phyloP scores from a whole-genome alignment of 2,797 vertebrate species.

The Parauchenoglanis punctatus region DNA sequence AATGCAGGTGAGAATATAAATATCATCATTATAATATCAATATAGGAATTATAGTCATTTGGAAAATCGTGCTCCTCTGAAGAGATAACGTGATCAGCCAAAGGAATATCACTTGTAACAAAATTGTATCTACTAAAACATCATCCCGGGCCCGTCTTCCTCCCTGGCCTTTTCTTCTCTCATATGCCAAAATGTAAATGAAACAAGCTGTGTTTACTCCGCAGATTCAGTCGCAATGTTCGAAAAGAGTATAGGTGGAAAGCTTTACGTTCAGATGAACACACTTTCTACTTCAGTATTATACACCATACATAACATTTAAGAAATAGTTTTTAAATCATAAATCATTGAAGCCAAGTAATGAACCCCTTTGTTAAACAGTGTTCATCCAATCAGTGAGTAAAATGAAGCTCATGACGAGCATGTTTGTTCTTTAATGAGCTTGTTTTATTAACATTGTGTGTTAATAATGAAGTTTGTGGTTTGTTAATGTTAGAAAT shows the following conservation, averaged over 20 bases:
- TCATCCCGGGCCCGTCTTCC: neutral
- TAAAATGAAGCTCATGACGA: neutral
- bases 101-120: no score
- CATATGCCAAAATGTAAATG: neutral
- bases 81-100: neutral
- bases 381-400: neutral
- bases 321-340: neutral
- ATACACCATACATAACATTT: neutral
- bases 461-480: neutral
- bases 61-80: neutral
- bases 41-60: neutral
- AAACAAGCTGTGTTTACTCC: neutral
- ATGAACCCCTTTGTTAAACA: neutral
- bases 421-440: neutral
- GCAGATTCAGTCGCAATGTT: neutral
- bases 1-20: slow-evolving; percentile 84
- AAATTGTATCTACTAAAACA: no score
- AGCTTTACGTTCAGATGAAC: neutral
- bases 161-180: neutral
- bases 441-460: neutral
- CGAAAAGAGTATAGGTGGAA: neutral
- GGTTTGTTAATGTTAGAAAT: neutral
- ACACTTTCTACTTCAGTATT: neutral
- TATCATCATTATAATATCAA: neutral
- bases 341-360: neutral